Percentiles rank a stretch among this genome's conserved stretches.
phyloP scores from a whole-genome alignment of 2,797 vertebrate species.

The Sorex maritimensis region DNA sequence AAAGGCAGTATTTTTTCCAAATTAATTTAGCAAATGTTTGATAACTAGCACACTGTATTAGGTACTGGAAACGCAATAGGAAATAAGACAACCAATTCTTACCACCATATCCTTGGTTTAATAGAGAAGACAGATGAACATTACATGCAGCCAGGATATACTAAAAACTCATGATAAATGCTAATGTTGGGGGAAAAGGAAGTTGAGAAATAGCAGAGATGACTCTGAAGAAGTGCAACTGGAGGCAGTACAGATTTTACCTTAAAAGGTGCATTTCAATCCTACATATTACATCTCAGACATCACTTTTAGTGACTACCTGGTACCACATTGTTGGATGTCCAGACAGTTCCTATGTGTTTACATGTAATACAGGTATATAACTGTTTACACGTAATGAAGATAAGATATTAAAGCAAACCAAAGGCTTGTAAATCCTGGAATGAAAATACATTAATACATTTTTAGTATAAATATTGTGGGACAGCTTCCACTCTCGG shows the following conservation, averaged over 20 bases:
- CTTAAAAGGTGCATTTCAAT: neutral
- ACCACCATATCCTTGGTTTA: neutral
- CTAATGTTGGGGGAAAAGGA: neutral
- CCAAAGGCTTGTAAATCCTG: neutral
- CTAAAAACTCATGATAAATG: neutral
- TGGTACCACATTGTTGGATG: neutral
- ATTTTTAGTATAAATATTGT: neutral
- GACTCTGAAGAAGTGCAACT: neutral
- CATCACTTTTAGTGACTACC: neutral
- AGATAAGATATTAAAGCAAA: neutral
- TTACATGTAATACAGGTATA: neutral
- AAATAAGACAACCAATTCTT: neutral
- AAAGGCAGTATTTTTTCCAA: constrained; percentile 61
- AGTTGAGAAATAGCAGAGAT: neutral
- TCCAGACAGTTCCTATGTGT: neutral
- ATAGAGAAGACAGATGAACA: neutral
- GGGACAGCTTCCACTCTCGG: neutral
- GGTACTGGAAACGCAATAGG: neutral
- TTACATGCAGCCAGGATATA: too few species aligned
- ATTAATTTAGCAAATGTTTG: neutral
- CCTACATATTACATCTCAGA: neutral
- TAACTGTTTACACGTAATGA: neutral
- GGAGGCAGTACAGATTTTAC: neutral
- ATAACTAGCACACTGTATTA: neutral
- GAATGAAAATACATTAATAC: neutral